These are phyloP conservation scores for Macrobrachium rosenbergii DNA, from an alignment of 1,140 invertebrate species.

Conservation along the genomic window DNA sequence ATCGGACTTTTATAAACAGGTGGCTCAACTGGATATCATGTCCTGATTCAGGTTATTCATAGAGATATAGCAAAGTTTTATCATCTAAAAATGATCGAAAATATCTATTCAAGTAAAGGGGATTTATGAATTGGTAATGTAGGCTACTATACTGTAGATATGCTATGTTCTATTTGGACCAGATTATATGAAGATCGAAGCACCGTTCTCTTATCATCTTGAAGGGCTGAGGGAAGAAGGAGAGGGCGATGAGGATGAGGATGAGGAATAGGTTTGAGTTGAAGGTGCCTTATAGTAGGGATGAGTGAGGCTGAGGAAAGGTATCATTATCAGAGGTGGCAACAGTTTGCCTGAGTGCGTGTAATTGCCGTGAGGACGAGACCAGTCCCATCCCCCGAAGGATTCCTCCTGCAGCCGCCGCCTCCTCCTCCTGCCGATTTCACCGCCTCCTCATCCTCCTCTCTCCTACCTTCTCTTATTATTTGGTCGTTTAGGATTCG, in stretches of 20 bases:
- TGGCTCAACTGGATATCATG: too few relatives aligned
- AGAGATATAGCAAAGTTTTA: too few relatives aligned
- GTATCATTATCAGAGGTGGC: constrained; percentile 34
- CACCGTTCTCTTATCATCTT: too few relatives aligned
- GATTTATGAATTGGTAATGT: too few relatives aligned
- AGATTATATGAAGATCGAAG: too few relatives aligned
- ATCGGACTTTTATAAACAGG: too few relatives aligned
- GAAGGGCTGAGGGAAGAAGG: neutral
- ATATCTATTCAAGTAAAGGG: too few relatives aligned
- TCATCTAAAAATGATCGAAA: too few relatives aligned
- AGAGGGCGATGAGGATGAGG: neutral
- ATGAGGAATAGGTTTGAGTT: neutral
- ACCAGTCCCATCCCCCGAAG: neutral
- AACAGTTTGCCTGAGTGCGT: constrained; percentile 34
- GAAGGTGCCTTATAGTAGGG: neutral
- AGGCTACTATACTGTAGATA: too few relatives aligned
- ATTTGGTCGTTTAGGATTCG: too few relatives aligned
- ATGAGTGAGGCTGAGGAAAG: neutral
- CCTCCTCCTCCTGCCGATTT: neutral
- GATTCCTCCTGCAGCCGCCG: neutral
- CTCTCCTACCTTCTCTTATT: neutral
- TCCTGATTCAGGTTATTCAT: too few relatives aligned
- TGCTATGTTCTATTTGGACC: too few relatives aligned
- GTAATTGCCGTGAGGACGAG: constrained; percentile 41
- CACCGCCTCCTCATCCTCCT: neutral